These are phyloP conservation scores for Drosophila fulvimacula DNA, from an alignment of 2,888 invertebrate genomes.

Conservation along the genomic window DNA sequence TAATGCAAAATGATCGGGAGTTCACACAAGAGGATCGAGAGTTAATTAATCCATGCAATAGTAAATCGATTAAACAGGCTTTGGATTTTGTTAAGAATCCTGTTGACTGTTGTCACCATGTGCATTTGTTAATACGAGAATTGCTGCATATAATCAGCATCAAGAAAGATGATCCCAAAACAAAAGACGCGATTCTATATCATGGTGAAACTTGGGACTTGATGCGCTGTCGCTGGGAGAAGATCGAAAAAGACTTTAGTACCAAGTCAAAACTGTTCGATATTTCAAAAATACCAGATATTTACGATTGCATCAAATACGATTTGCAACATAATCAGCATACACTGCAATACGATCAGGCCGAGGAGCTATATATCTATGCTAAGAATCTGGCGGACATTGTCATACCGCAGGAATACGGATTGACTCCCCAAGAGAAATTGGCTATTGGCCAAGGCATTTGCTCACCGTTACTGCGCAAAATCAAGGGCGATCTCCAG, in stretches of 20 bases:
- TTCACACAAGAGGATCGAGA: constrained; percentile 93
- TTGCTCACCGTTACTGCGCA: constrained; percentile 97
- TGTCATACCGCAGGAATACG: constrained; percentile 99
- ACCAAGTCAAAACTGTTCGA: constrained; percentile 96
- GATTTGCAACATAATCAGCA: constrained; percentile 99
- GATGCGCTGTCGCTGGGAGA: constrained; percentile 98
- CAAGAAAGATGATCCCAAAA: constrained; percentile 95
- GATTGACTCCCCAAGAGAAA: constrained; percentile 97
- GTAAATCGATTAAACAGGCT: constrained; percentile 96
- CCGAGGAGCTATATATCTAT: constrained; percentile 95
- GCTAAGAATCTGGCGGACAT: constrained; percentile 99
- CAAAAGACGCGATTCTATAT: constrained; percentile 97
- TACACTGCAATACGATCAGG: constrained; percentile 95
- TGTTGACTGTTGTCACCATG: constrained; percentile 95
- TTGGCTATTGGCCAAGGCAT: constrained; percentile 98
- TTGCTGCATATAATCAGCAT: constrained; percentile 93
- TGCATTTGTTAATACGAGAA: constrained; percentile 94
- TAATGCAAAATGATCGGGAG: constrained; percentile 95
- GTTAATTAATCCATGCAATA: constrained; percentile 95
- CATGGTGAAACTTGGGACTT: constrained; percentile 99
- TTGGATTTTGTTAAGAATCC: constrained; percentile 98
- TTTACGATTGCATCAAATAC: constrained; percentile 99
- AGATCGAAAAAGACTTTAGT: constrained; percentile 98
- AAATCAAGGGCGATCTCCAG: constrained; percentile 97
- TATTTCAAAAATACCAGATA: constrained; percentile 99